Evolutionary conservation across 2,888 invertebrate genomes (phyloP).

Genomic region (Hyposoter didymator): DNA sequence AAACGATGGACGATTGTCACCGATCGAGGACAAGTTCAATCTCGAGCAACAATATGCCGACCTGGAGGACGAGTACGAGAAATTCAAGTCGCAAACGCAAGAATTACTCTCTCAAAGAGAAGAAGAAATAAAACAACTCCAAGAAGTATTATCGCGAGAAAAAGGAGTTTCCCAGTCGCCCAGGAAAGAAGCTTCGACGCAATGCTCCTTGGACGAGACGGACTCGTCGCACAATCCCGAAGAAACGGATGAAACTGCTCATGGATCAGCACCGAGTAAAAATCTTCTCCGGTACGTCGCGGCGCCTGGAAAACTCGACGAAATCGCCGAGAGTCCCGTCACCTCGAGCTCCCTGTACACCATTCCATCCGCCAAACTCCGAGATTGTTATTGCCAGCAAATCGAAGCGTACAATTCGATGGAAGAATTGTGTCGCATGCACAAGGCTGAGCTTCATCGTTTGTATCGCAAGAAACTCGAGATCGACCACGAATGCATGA

Average conservation of each 20-base stretch:
- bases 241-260: not conserved
- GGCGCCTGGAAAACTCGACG: constrained; percentile 61
- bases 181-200: constrained; percentile 53
- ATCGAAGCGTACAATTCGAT: constrained; percentile 68
- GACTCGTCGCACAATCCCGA: not conserved
- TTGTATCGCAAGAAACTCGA: constrained; percentile 73
- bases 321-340: constrained; percentile 61
- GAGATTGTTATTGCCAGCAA: constrained; percentile 68
- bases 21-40: constrained; percentile 91
- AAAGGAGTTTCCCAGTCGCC: not conserved
- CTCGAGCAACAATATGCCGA: constrained; percentile 89
- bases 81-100: constrained; percentile 85
- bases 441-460: constrained; percentile 69
- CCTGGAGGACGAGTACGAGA: constrained; percentile 89
- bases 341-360: constrained; percentile 49
- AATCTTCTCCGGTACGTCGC: constrained; percentile 43
- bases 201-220: constrained; percentile 40
- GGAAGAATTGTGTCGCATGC: constrained; percentile 68
- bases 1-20: constrained; percentile 87
- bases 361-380: constrained; percentile 52
- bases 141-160: constrained; percentile 76
- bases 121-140: constrained; percentile 86
- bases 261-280: constrained; percentile 35
- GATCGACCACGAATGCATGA: constrained; percentile 72
- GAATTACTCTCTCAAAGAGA: constrained; percentile 86